Evolutionary conservation across 2,888 invertebrate species (phyloP).

Genomic region (Ethmia dodecea): DNA sequence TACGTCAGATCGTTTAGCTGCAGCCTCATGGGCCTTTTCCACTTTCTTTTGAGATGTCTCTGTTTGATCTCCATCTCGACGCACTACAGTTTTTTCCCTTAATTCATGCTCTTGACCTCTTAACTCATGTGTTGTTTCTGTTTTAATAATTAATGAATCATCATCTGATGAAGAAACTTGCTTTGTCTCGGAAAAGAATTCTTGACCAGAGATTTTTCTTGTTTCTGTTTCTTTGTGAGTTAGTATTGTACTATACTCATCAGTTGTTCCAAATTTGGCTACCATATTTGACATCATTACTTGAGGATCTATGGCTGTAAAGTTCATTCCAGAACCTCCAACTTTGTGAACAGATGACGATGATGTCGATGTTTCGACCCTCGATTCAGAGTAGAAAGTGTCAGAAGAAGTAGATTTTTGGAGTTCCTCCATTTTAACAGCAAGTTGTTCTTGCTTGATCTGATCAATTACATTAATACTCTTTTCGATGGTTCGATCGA

Average conservation of each 20-base stretch:
- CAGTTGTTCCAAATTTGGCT: slow-evolving; percentile 49
- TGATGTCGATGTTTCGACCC: slow-evolving; percentile 62
- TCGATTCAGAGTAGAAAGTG: slow-evolving; percentile 59
- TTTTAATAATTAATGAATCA: slow-evolving; percentile 66
- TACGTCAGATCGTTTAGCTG: slow-evolving; percentile 61
- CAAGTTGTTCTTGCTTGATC: slow-evolving; percentile 61
- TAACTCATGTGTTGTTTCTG: slow-evolving; percentile 64
- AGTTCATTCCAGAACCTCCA: slow-evolving; percentile 53
- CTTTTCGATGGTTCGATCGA: slow-evolving; percentile 68
- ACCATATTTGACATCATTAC: slow-evolving; percentile 65
- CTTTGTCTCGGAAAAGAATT: slow-evolving; percentile 65
- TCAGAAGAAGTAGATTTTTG: slow-evolving; percentile 55
- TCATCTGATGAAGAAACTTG: slow-evolving; percentile 71
- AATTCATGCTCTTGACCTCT: slow-evolving; percentile 69
- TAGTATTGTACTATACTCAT: slow-evolving; percentile 59
- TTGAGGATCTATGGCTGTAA: slow-evolving; percentile 58
- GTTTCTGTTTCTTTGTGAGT: slow-evolving; percentile 74
- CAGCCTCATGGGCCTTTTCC: slow-evolving; percentile 72
- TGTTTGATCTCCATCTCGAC: slow-evolving; percentile 64
- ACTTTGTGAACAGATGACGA: slow-evolving; percentile 62
- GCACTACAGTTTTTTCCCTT: slow-evolving; percentile 65
- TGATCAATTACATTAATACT: slow-evolving; percentile 62
- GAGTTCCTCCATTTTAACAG: slow-evolving; percentile 61
- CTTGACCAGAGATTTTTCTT: slow-evolving; percentile 68
- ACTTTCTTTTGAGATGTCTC: slow-evolving; percentile 71